phyloP scores from a whole-genome alignment of 2,888 invertebrate species.

The Tachystola acroxantha region DNA sequence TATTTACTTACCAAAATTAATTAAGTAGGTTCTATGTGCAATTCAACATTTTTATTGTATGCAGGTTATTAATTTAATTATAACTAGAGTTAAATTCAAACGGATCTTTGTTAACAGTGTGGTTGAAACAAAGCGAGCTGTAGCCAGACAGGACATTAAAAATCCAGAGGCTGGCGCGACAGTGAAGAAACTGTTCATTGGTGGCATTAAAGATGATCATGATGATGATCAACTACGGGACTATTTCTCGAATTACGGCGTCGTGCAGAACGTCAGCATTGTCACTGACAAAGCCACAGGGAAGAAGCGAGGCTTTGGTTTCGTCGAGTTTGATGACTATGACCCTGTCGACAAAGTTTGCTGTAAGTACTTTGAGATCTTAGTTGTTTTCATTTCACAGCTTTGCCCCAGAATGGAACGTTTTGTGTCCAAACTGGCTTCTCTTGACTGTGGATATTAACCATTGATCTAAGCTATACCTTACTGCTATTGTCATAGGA shows the following conservation, averaged over 20 bases:
- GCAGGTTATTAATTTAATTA: no score
- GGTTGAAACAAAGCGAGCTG: slow-evolving; percentile 98
- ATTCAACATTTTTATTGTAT: no score
- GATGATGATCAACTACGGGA: slow-evolving; percentile 93
- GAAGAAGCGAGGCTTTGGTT: slow-evolving; percentile 97
- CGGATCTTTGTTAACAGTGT: slow-evolving; percentile 77
- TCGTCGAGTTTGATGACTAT: slow-evolving; percentile 97
- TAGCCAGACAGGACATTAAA: slow-evolving; percentile 94
- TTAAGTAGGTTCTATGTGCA: no score
- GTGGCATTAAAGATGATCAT: slow-evolving; percentile 95
- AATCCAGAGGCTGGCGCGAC: slow-evolving; percentile 95
- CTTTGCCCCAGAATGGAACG: slow-evolving; percentile 71
- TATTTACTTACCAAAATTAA: no score
- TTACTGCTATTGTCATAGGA: slow-evolving; percentile 38
- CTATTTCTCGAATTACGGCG: slow-evolving; percentile 90
- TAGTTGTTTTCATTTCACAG: slow-evolving; percentile 40
- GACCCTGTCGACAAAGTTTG: slow-evolving; percentile 98
- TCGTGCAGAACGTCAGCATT: slow-evolving; percentile 90
- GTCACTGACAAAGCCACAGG: slow-evolving; percentile 96
- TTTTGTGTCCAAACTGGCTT: slow-evolving; percentile 67
- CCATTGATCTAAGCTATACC: slow-evolving; percentile 72
- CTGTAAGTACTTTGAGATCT: slow-evolving; percentile 81
- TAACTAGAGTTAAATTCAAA: no score
- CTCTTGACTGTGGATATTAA: slow-evolving; percentile 70
- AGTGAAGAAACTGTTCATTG: slow-evolving; percentile 96